Evolutionary conservation across 2,797 vertebrate genomes (phyloP), one percentile per base, ranked within the genome.

Genomic region (Thaleichthys pacificus): DNA sequence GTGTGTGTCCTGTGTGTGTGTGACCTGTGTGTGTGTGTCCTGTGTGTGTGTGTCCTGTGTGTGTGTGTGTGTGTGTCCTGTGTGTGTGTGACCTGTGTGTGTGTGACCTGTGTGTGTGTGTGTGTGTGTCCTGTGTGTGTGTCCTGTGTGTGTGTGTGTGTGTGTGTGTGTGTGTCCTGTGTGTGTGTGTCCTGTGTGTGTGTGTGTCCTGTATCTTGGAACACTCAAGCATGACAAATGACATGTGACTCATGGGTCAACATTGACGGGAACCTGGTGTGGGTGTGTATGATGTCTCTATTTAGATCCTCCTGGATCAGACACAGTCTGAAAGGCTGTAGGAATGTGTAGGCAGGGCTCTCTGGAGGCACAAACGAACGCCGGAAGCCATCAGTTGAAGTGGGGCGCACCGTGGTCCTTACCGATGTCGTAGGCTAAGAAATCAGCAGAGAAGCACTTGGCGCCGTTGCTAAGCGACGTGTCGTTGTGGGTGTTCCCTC

Each of bases 401-500:
- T 9, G 38, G 8, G 32, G 32, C 32, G 6, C 67, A 63, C 62
- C 69, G 12, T 1, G 38, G 7, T 26, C 88, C 93, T 51, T 94
- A 99, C 97, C 97, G 62, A 99, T 97, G 85, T 99, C 98, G 80
- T 99, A 99, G 26, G 96, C 94, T 21, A 99, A 93, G 86, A 99
- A 99, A 91, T 99, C 97, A 24, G 97, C 95, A 64, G 97, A 99
- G 90, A 99, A 99, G 83, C 98, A 99, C 87, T 98, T 98, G 71
- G 98, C 98, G 56, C 98, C 98, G 2, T 98, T 99, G 93, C 98
- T 99, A 77, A 99, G 88, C 1, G 97, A 97, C 6, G 98, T 99
- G 89, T 99, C 98, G 74, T 99, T 99, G 81, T 99, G 98, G 0
- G 98, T 99, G 89, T 99, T 99, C 74, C 98, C 97, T 47, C 97